phyloP scores from a whole-genome alignment of 2,797 vertebrate species.

The Alfaro cultratus region DNA sequence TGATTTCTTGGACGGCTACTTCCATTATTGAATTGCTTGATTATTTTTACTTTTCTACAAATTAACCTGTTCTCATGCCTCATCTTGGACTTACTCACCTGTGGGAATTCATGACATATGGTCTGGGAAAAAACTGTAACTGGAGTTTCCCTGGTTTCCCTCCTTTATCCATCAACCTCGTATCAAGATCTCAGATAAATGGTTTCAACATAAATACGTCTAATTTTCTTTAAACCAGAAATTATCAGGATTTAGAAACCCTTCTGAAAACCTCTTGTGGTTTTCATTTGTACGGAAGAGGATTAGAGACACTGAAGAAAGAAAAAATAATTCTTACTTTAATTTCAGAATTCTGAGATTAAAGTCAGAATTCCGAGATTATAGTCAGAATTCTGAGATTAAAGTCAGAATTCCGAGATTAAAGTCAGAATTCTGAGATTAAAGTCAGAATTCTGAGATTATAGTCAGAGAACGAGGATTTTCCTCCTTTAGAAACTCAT shows the following conservation, averaged over 20 bases:
- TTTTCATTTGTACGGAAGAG: not conserved
- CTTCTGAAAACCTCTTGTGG: not conserved
- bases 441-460: too few species aligned
- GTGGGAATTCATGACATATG: not conserved
- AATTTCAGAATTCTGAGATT: too few species aligned
- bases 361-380: too few species aligned
- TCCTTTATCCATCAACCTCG: not conserved
- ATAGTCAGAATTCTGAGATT: too few species aligned
- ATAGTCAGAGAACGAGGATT: too few species aligned
- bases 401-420: too few species aligned
- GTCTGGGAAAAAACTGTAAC: not conserved
- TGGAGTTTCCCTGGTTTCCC: not conserved
- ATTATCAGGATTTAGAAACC: constrained; percentile 3
- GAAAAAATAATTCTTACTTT: too few species aligned
- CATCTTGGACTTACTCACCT: not conserved
- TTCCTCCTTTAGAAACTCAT: too few species aligned
- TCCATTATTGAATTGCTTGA: not conserved
- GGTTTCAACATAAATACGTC: not conserved
- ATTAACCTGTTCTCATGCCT: not conserved
- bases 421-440: too few species aligned
- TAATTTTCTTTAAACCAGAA: not conserved
- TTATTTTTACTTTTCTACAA: not conserved
- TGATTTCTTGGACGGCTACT: too few species aligned
- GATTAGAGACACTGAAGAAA: too few species aligned
- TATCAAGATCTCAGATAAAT: not conserved